Percentiles rank a stretch among this genome's conserved stretches.
Evolutionary conservation across 1,140 invertebrate genomes (phyloP).

Genomic region (Drosophila pruinosa): DNA sequence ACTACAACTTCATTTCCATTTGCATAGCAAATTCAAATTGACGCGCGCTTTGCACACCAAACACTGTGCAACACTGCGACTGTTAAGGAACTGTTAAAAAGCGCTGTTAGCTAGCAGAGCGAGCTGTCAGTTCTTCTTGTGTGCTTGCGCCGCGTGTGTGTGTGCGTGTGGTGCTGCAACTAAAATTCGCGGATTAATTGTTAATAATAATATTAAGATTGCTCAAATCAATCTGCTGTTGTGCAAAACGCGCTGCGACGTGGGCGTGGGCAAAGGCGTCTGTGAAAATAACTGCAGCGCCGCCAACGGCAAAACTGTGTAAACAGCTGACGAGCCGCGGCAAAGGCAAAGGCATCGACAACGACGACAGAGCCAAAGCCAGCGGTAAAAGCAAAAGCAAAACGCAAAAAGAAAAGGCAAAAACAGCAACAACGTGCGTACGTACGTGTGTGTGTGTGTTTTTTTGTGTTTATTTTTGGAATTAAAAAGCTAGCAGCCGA

Average conservation of each 20-base stretch:
- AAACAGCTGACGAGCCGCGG: slow-evolving; percentile 39
- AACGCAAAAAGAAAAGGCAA: neutral
- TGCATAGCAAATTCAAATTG: slow-evolving; percentile 39
- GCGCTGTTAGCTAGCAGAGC: slow-evolving; percentile 54
- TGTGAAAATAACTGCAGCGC: slow-evolving; percentile 16
- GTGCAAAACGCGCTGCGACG: slow-evolving; percentile 18
- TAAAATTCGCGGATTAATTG: slow-evolving; percentile 44
- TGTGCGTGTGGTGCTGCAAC: slow-evolving; percentile 35
- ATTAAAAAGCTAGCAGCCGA: slow-evolving; percentile 45
- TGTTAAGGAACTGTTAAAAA: slow-evolving; percentile 36
- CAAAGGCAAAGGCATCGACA: no score
- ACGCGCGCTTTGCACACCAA: slow-evolving; percentile 30
- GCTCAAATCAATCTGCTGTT: slow-evolving; percentile 21
- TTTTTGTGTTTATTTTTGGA: slow-evolving; percentile 60
- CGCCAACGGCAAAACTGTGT: slow-evolving; percentile 19
- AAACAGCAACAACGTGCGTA: slow-evolving; percentile 8
- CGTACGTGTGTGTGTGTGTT: slow-evolving; percentile 21
- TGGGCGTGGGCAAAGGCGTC: neutral
- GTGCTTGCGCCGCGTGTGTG: slow-evolving; percentile 51
- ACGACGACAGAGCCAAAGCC: neutral
- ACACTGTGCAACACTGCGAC: slow-evolving; percentile 51
- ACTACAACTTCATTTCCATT: neutral
- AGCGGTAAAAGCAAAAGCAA: slow-evolving; percentile 1
- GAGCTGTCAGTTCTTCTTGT: slow-evolving; percentile 64
- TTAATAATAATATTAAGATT: slow-evolving; percentile 25